Percentiles rank a stretch among this genome's conserved stretches.
Conservation (phyloP, 2,888 invertebrate species). For the Disparrhopalites patrizii region DNA sequence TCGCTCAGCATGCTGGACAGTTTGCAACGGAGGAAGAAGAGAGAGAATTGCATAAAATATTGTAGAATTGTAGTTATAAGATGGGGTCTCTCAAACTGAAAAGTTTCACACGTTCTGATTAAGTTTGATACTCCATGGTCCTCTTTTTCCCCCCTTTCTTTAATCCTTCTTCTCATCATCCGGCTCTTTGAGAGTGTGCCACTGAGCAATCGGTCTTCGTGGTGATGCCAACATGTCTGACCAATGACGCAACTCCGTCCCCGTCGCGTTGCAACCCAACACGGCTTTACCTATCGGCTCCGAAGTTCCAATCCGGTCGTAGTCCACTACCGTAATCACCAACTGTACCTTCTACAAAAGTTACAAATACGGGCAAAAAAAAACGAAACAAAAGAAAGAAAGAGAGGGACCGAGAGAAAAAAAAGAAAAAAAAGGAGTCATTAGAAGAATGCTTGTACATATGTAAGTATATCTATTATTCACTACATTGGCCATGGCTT, state of each 20-base stretch:
- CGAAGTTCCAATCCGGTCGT: slow-evolving; percentile 99
- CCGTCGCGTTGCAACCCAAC: slow-evolving; percentile 94
- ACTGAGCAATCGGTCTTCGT: slow-evolving; percentile 97
- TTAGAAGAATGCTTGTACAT: no score
- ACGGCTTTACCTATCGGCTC: slow-evolving; percentile 96
- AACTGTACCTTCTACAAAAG: slow-evolving; percentile 90
- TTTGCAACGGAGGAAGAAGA: slow-evolving; percentile 8
- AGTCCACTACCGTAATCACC: slow-evolving; percentile 98
- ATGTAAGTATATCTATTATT: no score
- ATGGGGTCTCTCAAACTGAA: no score
- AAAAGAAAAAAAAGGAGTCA: no score
- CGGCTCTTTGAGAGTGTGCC: slow-evolving; percentile 98
- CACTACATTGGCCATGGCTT: no score
- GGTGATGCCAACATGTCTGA: slow-evolving; percentile 99
- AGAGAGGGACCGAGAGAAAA: no score
- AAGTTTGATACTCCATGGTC: no score
- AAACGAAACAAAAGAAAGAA: no score
- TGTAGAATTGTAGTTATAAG: slow-evolving; percentile 13
- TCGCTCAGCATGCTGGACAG: background rate
- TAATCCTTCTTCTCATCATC: slow-evolving; percentile 89
- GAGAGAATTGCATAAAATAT: slow-evolving; percentile 15
- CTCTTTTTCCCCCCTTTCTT: slow-evolving; percentile 70
- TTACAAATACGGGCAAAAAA: background rate
- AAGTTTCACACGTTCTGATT: no score
- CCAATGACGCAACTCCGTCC: slow-evolving; percentile 99